These are phyloP conservation scores for Polypedilum pembai DNA, from an alignment of 1,140 invertebrate genomes.

Conservation along the genomic window DNA sequence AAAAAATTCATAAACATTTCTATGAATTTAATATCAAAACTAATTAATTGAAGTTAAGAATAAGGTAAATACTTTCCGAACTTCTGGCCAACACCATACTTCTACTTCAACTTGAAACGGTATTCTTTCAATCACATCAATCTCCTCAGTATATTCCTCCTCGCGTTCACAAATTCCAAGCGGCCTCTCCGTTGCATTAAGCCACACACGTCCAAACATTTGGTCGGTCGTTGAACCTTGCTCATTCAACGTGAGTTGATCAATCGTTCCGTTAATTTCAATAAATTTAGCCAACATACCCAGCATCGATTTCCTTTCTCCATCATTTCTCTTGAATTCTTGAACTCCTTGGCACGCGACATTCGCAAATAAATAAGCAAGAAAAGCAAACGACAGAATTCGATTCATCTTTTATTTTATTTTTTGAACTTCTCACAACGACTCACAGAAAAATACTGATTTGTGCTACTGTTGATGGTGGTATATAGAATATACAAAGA, in stretches of 20 bases:
- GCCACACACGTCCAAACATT: background rate
- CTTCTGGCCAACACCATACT: background rate
- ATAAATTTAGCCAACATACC: conserved; percentile 9
- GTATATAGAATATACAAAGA: background rate
- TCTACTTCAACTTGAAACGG: conserved; percentile 18
- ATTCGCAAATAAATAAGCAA: background rate
- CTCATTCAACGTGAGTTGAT: background rate
- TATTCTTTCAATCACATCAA: background rate
- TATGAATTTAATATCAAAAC: too few species aligned
- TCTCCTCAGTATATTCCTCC: background rate
- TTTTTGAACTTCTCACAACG: background rate
- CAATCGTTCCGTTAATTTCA: conserved; percentile 22
- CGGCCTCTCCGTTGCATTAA: background rate
- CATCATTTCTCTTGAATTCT: background rate
- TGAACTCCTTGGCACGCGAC: background rate
- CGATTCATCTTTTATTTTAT: background rate
- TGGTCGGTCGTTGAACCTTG: conserved; percentile 20
- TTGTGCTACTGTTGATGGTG: background rate
- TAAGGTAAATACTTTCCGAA: too few species aligned
- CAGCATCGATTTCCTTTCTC: background rate
- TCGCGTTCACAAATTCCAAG: background rate
- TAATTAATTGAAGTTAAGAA: too few species aligned
- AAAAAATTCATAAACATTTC: too few species aligned
- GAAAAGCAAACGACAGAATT: background rate
- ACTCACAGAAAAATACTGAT: conserved; percentile 11